Evolutionary conservation across 2,888 invertebrate genomes (phyloP).

Genomic region (Volucella bombylans): DNA sequence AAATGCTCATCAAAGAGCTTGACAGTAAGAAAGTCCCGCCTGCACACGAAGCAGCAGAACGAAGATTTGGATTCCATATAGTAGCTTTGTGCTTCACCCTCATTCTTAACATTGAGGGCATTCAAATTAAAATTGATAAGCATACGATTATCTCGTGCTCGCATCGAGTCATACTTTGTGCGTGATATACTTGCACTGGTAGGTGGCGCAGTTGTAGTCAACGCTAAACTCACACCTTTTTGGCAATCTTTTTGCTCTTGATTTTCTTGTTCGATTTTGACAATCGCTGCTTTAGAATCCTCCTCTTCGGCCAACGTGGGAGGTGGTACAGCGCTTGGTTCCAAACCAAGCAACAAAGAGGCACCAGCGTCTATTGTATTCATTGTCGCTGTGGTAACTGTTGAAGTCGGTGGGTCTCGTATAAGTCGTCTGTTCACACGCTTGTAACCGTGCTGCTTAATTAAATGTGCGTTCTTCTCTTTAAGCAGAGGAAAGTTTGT

Average conservation of each 20-base stretch:
- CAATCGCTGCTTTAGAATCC: slow-evolving; percentile 80
- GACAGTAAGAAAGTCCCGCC: slow-evolving; percentile 87
- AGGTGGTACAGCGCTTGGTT: slow-evolving; percentile 47
- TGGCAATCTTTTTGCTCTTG: slow-evolving; percentile 60
- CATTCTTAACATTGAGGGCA: slow-evolving; percentile 79
- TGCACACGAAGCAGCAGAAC: slow-evolving; percentile 85
- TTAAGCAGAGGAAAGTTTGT: slow-evolving; percentile 80
- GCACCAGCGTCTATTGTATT: slow-evolving; percentile 62
- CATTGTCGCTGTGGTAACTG: slow-evolving; percentile 73
- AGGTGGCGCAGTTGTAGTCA: slow-evolving; percentile 37
- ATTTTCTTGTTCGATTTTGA: slow-evolving; percentile 80
- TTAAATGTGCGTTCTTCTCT: slow-evolving; percentile 81
- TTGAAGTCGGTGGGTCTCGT: slow-evolving; percentile 76
- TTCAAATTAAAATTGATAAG: slow-evolving; percentile 81
- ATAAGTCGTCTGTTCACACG: slow-evolving; percentile 81
- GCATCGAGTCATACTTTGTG: slow-evolving; percentile 77
- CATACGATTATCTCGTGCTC: slow-evolving; percentile 81
- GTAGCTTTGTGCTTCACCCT: slow-evolving; percentile 80
- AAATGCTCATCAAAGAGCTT: slow-evolving; percentile 89
- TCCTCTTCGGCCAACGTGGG: slow-evolving; percentile 74
- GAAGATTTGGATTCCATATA: slow-evolving; percentile 80
- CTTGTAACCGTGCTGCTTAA: slow-evolving; percentile 80
- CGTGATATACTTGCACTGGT: slow-evolving; percentile 60
- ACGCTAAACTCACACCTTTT: slow-evolving; percentile 35
- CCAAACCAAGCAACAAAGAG: slow-evolving; percentile 64